Conservation (phyloP, 2,888 invertebrate genomes). For the Idaea aversata region DNA sequence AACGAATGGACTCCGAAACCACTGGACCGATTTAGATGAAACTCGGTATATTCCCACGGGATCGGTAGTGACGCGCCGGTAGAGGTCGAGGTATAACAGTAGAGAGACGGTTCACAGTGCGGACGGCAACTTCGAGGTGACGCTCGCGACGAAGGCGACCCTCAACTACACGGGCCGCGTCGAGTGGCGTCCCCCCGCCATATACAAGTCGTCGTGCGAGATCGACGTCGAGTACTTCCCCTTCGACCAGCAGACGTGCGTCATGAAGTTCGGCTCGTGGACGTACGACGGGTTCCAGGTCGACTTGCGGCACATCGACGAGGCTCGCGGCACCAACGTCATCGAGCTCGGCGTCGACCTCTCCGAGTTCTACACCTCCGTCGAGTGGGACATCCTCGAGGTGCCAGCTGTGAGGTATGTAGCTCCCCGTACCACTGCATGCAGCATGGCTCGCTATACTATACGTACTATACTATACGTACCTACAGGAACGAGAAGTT, state of each 20-base stretch:
- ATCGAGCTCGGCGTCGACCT: constrained; percentile 97
- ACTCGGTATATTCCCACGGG: too few relatives aligned
- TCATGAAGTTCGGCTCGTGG: constrained; percentile 97
- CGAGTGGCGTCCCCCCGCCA: constrained; percentile 98
- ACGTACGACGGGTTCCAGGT: constrained; percentile 98
- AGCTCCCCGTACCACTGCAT: too few relatives aligned
- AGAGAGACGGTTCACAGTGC: constrained; percentile 95
- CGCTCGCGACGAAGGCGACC: constrained; percentile 94
- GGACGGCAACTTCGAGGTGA: constrained; percentile 97
- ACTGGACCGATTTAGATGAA: too few relatives aligned
- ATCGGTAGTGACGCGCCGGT: too few relatives aligned
- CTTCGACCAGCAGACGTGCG: constrained; percentile 97
- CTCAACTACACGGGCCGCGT: constrained; percentile 95
- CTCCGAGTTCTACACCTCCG: constrained; percentile 98
- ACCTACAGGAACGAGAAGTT: constrained; percentile 94
- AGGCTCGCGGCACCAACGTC: constrained; percentile 91
- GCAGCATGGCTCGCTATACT: too few relatives aligned
- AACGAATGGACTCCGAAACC: too few relatives aligned
- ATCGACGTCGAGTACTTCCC: constrained; percentile 97
- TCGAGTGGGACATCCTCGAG: constrained; percentile 99
- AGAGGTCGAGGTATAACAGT: constrained; percentile 81
- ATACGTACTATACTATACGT: too few relatives aligned
- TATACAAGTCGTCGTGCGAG: constrained; percentile 97
- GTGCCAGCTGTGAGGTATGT: constrained; percentile 93
- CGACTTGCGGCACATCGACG: constrained; percentile 94